Base-by-base conservation (phyloP, 1,140 invertebrate genomes). In the Drosophila micromelanica region DNA sequence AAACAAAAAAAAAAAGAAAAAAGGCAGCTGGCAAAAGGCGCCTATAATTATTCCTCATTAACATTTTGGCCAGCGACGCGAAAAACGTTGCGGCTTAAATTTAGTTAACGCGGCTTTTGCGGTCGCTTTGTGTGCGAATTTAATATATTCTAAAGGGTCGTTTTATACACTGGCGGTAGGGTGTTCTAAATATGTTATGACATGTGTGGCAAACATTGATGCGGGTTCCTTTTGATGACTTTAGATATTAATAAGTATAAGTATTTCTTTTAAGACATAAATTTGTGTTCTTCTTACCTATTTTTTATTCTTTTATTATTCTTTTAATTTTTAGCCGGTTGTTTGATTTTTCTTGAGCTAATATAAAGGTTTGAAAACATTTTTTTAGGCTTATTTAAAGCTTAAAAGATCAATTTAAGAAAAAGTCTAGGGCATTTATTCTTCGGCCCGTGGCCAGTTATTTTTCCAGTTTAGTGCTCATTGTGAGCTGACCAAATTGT, bases 41-140 rank as follows among this genome's bases (percentile, higher is more conserved):
- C 48, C 62, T 63, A 69, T 73, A 87, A 87, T 87, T 89, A 89
- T 80, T 70, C 64, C 77, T 63, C 80, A 82, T 87, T 87, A 89
- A 77, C 61, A 87, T 87, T 87, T 89, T 79, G 55, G 79, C 69
- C 62, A 74, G 62, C 54, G 46, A 82, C 56, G 82, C 76, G 60
- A 78, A 84, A 80, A 76, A 89, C 45, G 48, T 48, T 61, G 71
- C 56, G 67, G 64, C 64, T 89, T 71, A 69, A 81, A 81, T 86
- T 80, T 68, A 81, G 70, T 78, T 80, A 75, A 64, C 62, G 73
- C 70, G 59, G 80, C 74, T 75, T 55, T 57, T 51, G 52, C 43
- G 59, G 65, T 54, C 61, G 69, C 59, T 72, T 75, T 79, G 56
- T 72, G 43, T 42, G 2, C 15, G 38, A 42, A 23, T 32, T 61